These are phyloP conservation scores for Rhagoletis zephyria DNA, from an alignment of 1,140 invertebrate species.

Conservation along the genomic window DNA sequence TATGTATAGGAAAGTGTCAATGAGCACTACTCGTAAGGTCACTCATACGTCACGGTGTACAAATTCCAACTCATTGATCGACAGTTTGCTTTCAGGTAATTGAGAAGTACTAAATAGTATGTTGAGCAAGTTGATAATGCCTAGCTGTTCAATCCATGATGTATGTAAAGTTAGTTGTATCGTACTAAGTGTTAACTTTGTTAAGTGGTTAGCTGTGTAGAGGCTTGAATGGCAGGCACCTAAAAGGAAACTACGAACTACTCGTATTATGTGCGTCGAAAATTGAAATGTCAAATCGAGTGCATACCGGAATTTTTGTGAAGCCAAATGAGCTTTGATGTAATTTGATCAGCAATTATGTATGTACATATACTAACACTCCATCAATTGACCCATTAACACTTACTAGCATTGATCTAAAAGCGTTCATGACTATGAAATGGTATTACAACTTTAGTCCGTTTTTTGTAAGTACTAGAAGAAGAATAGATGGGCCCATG, in stretches of 20 bases:
- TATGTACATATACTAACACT: too few species aligned
- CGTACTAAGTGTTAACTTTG: background rate
- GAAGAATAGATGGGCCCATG: too few species aligned
- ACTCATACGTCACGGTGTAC: conserved; percentile 26
- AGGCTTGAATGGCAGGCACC: background rate
- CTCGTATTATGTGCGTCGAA: background rate
- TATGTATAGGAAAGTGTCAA: background rate
- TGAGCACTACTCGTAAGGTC: background rate
- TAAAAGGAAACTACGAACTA: background rate
- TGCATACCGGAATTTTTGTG: background rate
- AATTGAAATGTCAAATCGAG: background rate
- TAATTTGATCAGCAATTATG: too few species aligned
- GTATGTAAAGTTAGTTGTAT: background rate
- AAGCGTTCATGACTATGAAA: too few species aligned
- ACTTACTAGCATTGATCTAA: too few species aligned
- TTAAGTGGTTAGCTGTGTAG: background rate
- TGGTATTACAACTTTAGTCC: too few species aligned
- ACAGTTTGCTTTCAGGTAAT: conserved; percentile 5
- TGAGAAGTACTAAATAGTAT: background rate
- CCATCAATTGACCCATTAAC: too few species aligned
- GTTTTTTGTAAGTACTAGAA: too few species aligned
- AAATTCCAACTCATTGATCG: background rate
- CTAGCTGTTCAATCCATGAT: background rate
- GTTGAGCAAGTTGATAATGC: background rate
- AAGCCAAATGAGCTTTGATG: too few species aligned